phyloP scores from a whole-genome alignment of 2,888 invertebrate species.

The Eupeodes latifasciatus region DNA sequence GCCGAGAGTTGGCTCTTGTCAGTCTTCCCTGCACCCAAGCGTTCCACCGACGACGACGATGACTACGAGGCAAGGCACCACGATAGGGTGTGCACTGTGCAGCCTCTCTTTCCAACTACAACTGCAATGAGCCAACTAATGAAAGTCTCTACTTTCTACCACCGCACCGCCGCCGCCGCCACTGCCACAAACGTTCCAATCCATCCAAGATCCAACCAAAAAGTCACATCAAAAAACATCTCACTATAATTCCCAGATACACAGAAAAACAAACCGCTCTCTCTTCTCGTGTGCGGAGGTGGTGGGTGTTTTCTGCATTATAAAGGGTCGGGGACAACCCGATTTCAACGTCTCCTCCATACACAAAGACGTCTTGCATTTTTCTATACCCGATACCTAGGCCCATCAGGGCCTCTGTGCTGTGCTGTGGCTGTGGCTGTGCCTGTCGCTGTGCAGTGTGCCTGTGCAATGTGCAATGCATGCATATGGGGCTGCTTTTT shows the following conservation, averaged over 20 bases:
- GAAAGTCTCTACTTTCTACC: slow-evolving; percentile 63
- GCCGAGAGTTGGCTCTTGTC: slow-evolving; percentile 63
- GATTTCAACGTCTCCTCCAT: slow-evolving; percentile 9
- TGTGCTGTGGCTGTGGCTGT: background rate
- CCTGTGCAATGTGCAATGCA: slow-evolving; percentile 2
- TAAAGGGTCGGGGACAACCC: slow-evolving; percentile 57
- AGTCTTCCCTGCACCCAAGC: slow-evolving; percentile 67
- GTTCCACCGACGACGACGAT: slow-evolving; percentile 2
- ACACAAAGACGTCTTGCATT: slow-evolving; percentile 48
- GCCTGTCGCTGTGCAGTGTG: background rate
- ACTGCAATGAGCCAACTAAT: slow-evolving; percentile 70
- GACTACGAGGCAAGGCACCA: background rate
- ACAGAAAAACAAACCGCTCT: slow-evolving; percentile 48
- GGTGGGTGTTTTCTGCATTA: slow-evolving; percentile 46
- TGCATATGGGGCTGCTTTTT: slow-evolving; percentile 58
- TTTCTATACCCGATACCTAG: slow-evolving; percentile 10
- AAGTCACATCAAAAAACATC: slow-evolving; percentile 47
- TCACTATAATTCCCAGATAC: slow-evolving; percentile 41
- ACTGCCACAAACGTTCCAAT: background rate
- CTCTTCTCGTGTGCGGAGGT: slow-evolving; percentile 31
- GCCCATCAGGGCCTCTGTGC: slow-evolving; percentile 8
- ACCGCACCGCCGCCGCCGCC: background rate
- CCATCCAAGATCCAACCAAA: slow-evolving; percentile 33
- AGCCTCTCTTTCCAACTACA: slow-evolving; percentile 63
- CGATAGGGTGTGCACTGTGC: slow-evolving; percentile 62